A percentile compares a stretch with the other conserved stretches of the same genome.
These are phyloP conservation scores for Linnaemya tessellans DNA, from an alignment of 2,888 invertebrate species.

Conservation along the genomic window DNA sequence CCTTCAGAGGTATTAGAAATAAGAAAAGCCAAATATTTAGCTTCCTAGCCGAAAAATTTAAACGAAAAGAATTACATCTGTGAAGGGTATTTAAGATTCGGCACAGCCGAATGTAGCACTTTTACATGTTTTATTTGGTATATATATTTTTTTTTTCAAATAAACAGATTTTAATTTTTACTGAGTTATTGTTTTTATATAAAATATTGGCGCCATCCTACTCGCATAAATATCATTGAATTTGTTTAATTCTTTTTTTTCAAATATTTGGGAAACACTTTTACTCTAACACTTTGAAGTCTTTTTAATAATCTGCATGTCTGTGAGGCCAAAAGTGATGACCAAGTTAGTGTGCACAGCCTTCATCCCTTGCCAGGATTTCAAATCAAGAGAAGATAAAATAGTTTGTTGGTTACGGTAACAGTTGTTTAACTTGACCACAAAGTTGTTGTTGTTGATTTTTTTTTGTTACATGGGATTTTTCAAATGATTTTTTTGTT, in stretches of 20 bases:
- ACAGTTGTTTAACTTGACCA: constrained; percentile 68
- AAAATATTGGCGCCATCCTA: constrained; percentile 39
- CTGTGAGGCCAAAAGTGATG: constrained; percentile 33
- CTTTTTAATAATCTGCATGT: constrained; percentile 62
- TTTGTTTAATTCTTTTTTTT: not conserved
- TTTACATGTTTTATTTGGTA: too few relatives aligned
- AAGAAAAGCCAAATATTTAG: too few relatives aligned
- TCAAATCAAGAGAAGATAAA: constrained; percentile 11
- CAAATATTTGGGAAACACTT: constrained; percentile 39
- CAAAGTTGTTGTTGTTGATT: not conserved
- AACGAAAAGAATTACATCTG: too few relatives aligned
- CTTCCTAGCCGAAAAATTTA: too few relatives aligned
- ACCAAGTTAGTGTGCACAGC: constrained; percentile 30
- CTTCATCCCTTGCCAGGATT: constrained; percentile 9
- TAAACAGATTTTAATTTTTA: constrained; percentile 16
- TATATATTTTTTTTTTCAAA: not conserved
- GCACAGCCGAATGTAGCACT: too few relatives aligned
- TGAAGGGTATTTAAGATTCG: too few relatives aligned
- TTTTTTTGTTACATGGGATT: not conserved
- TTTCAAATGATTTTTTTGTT: constrained; percentile 12
- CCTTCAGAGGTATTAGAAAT: too few relatives aligned
- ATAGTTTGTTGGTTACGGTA: constrained; percentile 57
- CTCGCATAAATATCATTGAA: constrained; percentile 2
- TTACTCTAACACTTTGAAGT: constrained; percentile 57
- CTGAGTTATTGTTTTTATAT: constrained; percentile 63